phyloP scores from a whole-genome alignment of 1,140 invertebrate genomes.

The Xylocopa sonorina region DNA sequence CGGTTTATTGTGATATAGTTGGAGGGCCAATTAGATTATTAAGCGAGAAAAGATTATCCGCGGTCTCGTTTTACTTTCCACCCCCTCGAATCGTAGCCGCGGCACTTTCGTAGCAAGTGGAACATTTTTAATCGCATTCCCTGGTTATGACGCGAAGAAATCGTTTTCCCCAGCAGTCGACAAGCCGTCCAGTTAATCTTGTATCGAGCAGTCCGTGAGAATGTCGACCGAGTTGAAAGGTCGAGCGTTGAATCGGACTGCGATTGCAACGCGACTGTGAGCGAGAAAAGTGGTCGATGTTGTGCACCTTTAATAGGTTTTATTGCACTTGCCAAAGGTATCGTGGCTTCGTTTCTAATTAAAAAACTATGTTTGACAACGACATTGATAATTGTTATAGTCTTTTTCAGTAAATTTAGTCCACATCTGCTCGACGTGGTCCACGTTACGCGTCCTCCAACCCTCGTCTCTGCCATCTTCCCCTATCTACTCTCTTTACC shows the following conservation, averaged over 20 bases:
- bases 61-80: not conserved
- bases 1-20: not conserved
- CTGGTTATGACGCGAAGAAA: not conserved
- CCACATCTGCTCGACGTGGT: too few relatives aligned
- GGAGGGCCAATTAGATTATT: not conserved
- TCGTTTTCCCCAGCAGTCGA: not conserved
- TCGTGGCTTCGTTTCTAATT: not conserved
- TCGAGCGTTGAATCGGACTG: not conserved
- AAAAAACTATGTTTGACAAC: too few relatives aligned
- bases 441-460: too few relatives aligned
- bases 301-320: too few relatives aligned
- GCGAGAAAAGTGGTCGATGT: not conserved
- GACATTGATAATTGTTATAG: too few relatives aligned
- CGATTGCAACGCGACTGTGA: conserved; percentile 12
- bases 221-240: not conserved
- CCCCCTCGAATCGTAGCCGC: too few relatives aligned
- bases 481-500: not conserved
- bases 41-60: not conserved
- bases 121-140: conserved; percentile 1
- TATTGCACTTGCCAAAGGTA: not conserved
- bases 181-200: not conserved
- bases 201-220: not conserved
- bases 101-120: too few relatives aligned
- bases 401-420: too few relatives aligned
- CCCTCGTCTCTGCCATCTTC: not conserved